Evolutionary conservation across 1,140 invertebrate genomes (phyloP), one percentile per base, ranked within the genome.

Genomic region (Papilio polytes): DNA sequence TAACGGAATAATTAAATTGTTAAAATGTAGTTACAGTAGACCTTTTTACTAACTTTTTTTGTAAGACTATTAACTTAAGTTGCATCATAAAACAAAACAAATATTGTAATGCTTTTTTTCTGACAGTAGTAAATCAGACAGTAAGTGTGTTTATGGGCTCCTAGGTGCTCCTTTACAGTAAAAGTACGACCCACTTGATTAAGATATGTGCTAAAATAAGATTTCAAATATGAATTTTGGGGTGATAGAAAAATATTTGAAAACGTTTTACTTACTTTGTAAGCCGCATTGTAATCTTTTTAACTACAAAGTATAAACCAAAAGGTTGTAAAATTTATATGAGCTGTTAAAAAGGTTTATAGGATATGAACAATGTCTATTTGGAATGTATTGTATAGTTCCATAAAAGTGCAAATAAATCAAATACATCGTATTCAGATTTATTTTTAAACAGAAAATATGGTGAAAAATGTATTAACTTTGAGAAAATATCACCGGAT

Each of bases 261-360:
- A 63, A 13, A 13, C 2, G 6, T 63, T 63, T 63, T 63, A 63
- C 20, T 12, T 63, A 63, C 59, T 63, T 26, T 26, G 13, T 63
- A 63, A 63, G 2, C n/a, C n/a, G 15, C 4, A n/a, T 56, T 56
- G 53, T 56, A 56, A 56, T 9, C n/a, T 20, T 22, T 22, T 31
- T 63, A 63, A 56, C 26, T 31, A 70, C 63, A 70, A 70, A 1
- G 26, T 41, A 8, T 70, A 70, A 26, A 63, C 22, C 2, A 31
- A 66, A 66, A 31, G 22, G 59, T 26, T 66, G 22, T 66, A 66
- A 70, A 36, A 70, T 15, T 70, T 70, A 70, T 31, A 70, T 13
- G 63, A 70, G 63, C 7, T 13, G 26, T 70, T 70, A 36, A 70
- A 70, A 70, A 31, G 22, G 26, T 70, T 70, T 70, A 70, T 31